Percentiles rank a stretch among this genome's conserved stretches.
Evolutionary conservation across 2,113 vertebrate genomes (phyloP).

Genomic region (Muntiacus muntjak): DNA sequence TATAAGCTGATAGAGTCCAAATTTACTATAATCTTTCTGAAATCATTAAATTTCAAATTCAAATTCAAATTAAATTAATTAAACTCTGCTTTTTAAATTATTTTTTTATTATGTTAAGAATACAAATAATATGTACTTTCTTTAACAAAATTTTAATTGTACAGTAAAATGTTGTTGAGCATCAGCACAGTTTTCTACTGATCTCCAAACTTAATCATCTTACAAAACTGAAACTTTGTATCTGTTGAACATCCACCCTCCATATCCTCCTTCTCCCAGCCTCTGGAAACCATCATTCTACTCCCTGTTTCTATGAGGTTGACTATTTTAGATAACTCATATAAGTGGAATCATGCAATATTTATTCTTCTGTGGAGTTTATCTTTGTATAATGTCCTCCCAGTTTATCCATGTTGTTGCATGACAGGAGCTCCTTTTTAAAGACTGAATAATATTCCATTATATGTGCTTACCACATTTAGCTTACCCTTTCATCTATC

Average conservation of each 20-base stretch:
- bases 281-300: too few relatives aligned
- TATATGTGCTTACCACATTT: background rate
- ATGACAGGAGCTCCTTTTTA: background rate
- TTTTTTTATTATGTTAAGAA: background rate
- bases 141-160: background rate
- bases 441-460: background rate
- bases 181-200: background rate
- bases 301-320: too few relatives aligned
- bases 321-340: too few relatives aligned
- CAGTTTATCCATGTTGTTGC: background rate
- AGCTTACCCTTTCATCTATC: background rate
- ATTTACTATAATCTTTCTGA: background rate
- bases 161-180: background rate
- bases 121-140: background rate
- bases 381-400: background rate
- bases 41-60: too few relatives aligned
- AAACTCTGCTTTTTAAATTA: background rate
- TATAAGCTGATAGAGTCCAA: background rate
- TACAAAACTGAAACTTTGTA: too few relatives aligned
- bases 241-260: too few relatives aligned
- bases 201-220: too few relatives aligned
- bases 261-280: too few relatives aligned
- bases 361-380: too few relatives aligned
- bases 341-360: too few relatives aligned
- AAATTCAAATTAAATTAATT: too few relatives aligned